Percentiles rank a stretch among this genome's conserved stretches.
phyloP scores from a whole-genome alignment of 2,888 invertebrate genomes.

The Deilephila porcellus region DNA sequence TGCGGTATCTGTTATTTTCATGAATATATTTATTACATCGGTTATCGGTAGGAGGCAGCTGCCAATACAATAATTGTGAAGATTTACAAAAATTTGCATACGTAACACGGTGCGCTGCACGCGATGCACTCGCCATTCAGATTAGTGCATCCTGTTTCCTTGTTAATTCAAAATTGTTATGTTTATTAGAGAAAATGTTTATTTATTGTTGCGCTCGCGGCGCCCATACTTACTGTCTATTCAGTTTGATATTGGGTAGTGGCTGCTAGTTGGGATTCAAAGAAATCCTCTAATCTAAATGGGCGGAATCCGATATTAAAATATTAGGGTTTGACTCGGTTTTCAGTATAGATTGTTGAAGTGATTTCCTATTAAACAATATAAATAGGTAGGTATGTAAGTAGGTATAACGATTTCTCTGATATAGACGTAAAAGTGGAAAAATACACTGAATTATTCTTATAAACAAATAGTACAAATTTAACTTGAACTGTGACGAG shows the following conservation, averaged over 20 bases:
- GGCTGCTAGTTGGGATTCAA: conserved; percentile 6
- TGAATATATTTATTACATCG: conserved; percentile 61
- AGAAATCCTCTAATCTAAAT: conserved; percentile 9
- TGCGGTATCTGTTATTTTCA: conserved; percentile 44
- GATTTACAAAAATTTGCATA: conserved; percentile 71
- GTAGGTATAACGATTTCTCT: too few relatives aligned
- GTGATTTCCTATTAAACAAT: too few relatives aligned
- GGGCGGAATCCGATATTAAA: neutral
- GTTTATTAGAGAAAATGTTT: conserved; percentile 22
- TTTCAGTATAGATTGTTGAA: too few relatives aligned
- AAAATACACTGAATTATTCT: neutral
- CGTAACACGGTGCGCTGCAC: conserved; percentile 43
- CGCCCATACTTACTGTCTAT: neutral
- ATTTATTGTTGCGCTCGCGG: conserved; percentile 7
- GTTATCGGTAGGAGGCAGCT: conserved; percentile 59
- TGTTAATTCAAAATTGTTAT: conserved; percentile 27
- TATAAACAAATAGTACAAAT: conserved; percentile 1
- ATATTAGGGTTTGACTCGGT: neutral
- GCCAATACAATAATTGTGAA: conserved; percentile 63
- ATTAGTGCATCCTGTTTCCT: conserved; percentile 33
- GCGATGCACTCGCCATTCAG: conserved; percentile 25
- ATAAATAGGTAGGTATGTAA: too few relatives aligned
- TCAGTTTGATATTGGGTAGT: neutral
- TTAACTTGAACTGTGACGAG: neutral
- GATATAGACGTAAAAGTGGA: too few relatives aligned